Evolutionary conservation across 2,888 invertebrate species (phyloP), one percentile per base, ranked within the genome.

Genomic region (Nephrotoma appendiculata): DNA sequence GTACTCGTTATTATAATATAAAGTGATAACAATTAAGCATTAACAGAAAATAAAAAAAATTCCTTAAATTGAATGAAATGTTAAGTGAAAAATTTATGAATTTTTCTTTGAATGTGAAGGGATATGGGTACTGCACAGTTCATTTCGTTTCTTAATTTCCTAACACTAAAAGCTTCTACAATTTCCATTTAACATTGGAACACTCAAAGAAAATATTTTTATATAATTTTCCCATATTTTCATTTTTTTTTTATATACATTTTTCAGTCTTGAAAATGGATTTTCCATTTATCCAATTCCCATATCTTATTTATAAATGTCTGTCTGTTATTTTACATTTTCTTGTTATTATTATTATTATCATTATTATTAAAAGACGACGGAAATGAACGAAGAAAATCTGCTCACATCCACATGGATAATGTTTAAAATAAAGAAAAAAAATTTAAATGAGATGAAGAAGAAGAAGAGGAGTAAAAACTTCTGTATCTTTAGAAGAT

Each of bases 201-300:
- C 71, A 71, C 71, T 71, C 71, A 71, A 71, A 71, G 71, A 71
- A 71, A 31, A 71, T 71, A 71, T 71, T 71, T 71, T 71, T 41
- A 83, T 83, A 41, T 83, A 83, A 83, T 83, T 83, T 83, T 41
- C 41, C 12, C 31, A 41, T 31, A 31, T 83, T 83, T 71, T 12
- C 12, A 57, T n/a, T 19, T 19, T 71, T 71, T 83, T 41, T 84
- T 42, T 84, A 15, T 71, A 15, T 71, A 15, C 19, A 71, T 71
- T 84, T 31, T 41, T 42, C 42, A 84, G 43, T 42, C 43, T 84
- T 42, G 43, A 84, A 84, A 84, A 42, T 84, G 84, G 84, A 84
- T 84, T 84, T 84, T 84, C 84, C 84, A 84, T 84, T 84, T 84
- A 84, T 84, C 42, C 84, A 84, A 84, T 84, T 84, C 84, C 84